phyloP scores from a whole-genome alignment of 2,113 vertebrate species.

The Tenebrosternarchus preto region DNA sequence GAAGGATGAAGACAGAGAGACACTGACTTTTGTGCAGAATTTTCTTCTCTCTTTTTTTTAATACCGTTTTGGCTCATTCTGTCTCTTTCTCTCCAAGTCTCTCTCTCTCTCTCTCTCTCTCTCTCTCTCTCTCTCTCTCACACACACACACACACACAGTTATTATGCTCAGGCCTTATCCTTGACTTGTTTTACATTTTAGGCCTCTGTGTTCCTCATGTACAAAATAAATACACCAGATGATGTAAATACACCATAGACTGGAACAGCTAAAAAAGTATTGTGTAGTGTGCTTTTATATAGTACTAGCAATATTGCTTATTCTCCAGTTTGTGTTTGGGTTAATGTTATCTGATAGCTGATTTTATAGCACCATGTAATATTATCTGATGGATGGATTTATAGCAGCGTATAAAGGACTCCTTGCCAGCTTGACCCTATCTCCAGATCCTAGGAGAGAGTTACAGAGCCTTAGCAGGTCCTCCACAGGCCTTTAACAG shows the following conservation, averaged over 20 bases:
- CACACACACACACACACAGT: neutral
- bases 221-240: no score
- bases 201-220: neutral
- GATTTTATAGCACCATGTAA: conserved; percentile 18
- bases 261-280: no score
- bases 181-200: neutral
- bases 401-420: conserved; percentile 18
- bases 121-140: no score
- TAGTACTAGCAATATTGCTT: neutral
- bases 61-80: neutral
- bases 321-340: neutral
- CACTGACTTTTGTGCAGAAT: no score
- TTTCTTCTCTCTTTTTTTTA: no score
- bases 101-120: conserved; percentile 39
- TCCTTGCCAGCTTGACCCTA: neutral
- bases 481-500: conserved; percentile 37
- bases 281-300: no score
- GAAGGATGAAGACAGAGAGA: no score
- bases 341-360: neutral
- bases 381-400: neutral
- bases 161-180: neutral
- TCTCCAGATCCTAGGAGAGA: neutral
- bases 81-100: no score
- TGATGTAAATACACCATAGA: no score
- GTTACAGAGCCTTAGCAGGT: conserved; percentile 7